Evolutionary conservation across 1,140 invertebrate genomes (phyloP).

Genomic region (Atta cephalotes): DNA sequence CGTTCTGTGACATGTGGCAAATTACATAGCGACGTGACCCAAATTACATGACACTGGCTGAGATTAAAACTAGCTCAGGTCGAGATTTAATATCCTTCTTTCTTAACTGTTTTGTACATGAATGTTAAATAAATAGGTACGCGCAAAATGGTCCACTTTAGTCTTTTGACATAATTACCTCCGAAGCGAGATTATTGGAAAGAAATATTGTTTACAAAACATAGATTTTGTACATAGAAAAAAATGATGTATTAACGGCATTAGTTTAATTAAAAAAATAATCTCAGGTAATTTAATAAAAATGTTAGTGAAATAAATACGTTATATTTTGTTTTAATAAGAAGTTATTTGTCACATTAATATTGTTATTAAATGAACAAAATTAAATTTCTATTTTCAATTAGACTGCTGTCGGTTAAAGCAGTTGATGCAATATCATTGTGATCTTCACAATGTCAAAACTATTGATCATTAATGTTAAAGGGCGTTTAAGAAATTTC

Average conservation of each 20-base stretch:
- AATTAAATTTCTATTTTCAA: too few species aligned
- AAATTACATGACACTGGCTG: slow-evolving; percentile 46
- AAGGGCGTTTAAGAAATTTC: background rate
- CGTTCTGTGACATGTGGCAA: slow-evolving; percentile 30
- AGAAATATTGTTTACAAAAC: background rate
- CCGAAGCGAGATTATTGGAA: background rate
- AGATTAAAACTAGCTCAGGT: slow-evolving; percentile 33
- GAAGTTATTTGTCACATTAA: too few species aligned
- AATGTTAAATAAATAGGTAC: slow-evolving; percentile 27
- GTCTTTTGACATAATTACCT: background rate
- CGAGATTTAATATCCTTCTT: slow-evolving; percentile 12
- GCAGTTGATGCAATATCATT: too few species aligned
- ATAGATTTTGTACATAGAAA: background rate
- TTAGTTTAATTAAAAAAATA: too few species aligned
- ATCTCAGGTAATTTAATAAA: too few species aligned
- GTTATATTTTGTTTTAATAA: too few species aligned
- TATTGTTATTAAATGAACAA: too few species aligned
- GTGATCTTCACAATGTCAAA: background rate
- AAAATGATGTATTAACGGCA: too few species aligned
- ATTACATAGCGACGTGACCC: slow-evolving; percentile 42
- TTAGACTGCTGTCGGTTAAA: too few species aligned
- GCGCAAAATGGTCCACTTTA: background rate
- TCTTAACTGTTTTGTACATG: background rate
- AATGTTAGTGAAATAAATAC: too few species aligned
- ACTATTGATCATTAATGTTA: background rate